Evolutionary conservation across 1,140 invertebrate species (phyloP), one percentile per base, ranked within the genome.

Genomic region (Ceratoteleas bidentatus): DNA sequence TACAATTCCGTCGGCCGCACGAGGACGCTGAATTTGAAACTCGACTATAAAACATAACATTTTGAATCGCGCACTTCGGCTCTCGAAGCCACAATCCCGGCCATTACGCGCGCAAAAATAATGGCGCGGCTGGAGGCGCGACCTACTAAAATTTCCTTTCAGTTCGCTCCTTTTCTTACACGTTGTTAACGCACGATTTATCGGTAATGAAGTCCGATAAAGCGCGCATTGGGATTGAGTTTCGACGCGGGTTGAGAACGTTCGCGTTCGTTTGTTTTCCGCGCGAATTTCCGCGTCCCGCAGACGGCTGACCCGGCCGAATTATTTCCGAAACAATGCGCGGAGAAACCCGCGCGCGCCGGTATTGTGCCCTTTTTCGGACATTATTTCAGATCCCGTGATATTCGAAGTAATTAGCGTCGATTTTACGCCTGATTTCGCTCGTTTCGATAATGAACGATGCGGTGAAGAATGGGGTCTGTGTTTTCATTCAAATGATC

Each of bases 261-360:
- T 50, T 16, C 15, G 49, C 66, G 62, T 78, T 80, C 58, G 62
- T 81, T 81, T 74, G 77, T 80, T 80, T 74, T 74, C 74, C 57
- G 64, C 24, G 33, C 32, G 14, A 13, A 57, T 61, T 80, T 80
- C 68, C 74, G 77, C 69, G 24, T 64, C n/a, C 49, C 38, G 15
- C 13, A 24, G 38, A 43, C 53, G 53, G 64, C 64, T 74, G 58
- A 69, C 78, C 70, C 45, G 65, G 65, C 65, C 5, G 75, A 75
- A 75, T 81, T 81, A 81, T 81, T 81, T 57, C 11, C 78, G 47
- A 70, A 75, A 81, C 78, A 81, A 81, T 75, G 65, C 65, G 54
- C 36, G 10, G 14, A 68, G 24, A 24, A 24, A 24, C 24, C 14
- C 65, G 70, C 24, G 32, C 65, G 70, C 36, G 70, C 52, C 34